phyloP scores from a whole-genome alignment of 2,888 invertebrate genomes.

The Poecilus cupreus region DNA sequence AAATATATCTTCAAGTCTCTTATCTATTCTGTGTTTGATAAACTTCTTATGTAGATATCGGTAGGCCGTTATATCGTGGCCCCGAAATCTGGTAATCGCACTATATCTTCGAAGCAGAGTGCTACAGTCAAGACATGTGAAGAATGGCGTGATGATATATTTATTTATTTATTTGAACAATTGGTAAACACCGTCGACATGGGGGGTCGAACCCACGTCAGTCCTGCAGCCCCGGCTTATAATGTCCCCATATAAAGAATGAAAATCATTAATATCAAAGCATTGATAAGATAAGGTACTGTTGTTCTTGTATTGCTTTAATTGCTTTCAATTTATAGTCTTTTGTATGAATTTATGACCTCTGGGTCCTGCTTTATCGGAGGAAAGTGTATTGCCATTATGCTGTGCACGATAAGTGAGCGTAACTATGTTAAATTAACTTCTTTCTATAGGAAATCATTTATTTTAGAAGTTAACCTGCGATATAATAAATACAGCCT shows the following conservation, averaged over 20 bases:
- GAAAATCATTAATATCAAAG: constrained; percentile 45
- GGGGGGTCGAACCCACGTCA: constrained; percentile 6
- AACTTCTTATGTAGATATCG: too few species aligned
- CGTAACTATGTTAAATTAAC: background rate
- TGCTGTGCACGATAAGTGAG: background rate
- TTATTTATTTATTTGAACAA: too few species aligned
- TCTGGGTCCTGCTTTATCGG: background rate
- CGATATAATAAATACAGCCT: background rate
- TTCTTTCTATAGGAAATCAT: constrained; percentile 18
- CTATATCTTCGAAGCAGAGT: too few species aligned
- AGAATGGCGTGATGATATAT: too few species aligned
- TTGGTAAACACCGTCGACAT: background rate
- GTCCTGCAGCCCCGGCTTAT: background rate
- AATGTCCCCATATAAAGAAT: background rate
- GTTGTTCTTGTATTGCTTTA: constrained; percentile 30
- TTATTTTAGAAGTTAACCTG: background rate
- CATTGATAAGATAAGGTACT: constrained; percentile 35
- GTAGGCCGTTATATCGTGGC: too few species aligned
- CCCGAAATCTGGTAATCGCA: too few species aligned
- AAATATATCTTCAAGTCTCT: too few species aligned
- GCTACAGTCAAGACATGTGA: too few species aligned
- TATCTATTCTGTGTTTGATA: too few species aligned
- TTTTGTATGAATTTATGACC: constrained; percentile 48
- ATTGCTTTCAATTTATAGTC: constrained; percentile 36
- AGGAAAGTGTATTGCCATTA: constrained; percentile 3